Base-by-base conservation (phyloP, 2,113 vertebrate genomes). In the Butorides virescens region DNA sequence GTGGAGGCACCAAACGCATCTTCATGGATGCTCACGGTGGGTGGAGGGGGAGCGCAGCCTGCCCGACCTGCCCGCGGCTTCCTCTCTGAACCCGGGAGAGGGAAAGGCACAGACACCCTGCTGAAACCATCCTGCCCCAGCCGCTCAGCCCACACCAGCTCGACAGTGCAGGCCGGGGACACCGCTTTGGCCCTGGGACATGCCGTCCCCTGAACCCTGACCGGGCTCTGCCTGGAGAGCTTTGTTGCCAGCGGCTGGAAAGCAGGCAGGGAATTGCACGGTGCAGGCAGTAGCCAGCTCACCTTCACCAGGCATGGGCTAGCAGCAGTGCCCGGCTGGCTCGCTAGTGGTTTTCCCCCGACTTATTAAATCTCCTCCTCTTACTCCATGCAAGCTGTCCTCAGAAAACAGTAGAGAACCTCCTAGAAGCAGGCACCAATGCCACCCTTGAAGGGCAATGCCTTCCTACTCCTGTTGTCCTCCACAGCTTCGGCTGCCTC, bases 61-160 rank as follows among this genome's bases (percentile, higher is more conserved):
- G 63, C 13, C 32, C 3, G 2, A 71, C 32, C 29, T 23, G 39
- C 30, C 15, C 0, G 1, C 0, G 0, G 27, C 14, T 55, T 61
- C 32, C 46, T 44, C 34, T 53, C 44, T 25, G 29, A 78, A 52
- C 13, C n/a, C 34, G 13, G n/a, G 44, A 59, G 56, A 47, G 63
- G 15, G 29, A 63, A 84, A 63, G 30, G 44, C 29, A 62, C 34
- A 26, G 52, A 49, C 85, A 10, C n/a, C 18, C 19, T 12, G 13
- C 52, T 66, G 52, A 72, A 91, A 75, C 39, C 37, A 59, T 37
- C 55, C 59, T 36, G 47, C 26, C 52, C 29, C 30, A 80, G 56
- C 7, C 2, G 4, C 44, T 47, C 62, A 63, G 74, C 44, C 20
- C 56, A 21, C 2, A 2, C 17, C 50, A 88, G 23, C 32, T 67